A percentile compares a stretch with the other conserved stretches of the same genome.
phyloP scores from a whole-genome alignment of 1,140 invertebrate genomes.

The Drosophila auraria region DNA sequence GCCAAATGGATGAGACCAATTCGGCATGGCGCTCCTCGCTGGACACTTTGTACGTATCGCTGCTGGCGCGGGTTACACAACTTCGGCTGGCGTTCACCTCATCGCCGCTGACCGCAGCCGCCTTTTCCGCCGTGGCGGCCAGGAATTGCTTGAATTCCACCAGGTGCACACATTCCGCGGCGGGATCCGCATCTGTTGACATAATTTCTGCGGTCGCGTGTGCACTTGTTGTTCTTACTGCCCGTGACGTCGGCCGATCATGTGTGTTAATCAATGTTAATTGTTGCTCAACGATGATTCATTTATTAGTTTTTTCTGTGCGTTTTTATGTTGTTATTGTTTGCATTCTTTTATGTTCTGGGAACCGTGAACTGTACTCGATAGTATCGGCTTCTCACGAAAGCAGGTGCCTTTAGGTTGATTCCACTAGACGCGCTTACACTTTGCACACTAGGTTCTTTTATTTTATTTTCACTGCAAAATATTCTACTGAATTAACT shows the following conservation, averaged over 20 bases:
- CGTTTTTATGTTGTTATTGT: constrained; percentile 65
- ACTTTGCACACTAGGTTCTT: too few species aligned
- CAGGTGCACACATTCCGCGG: constrained; percentile 63
- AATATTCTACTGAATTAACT: too few species aligned
- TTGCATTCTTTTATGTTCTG: constrained; percentile 67
- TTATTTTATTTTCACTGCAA: too few species aligned
- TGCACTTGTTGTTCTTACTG: constrained; percentile 33
- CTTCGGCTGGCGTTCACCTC: constrained; percentile 17
- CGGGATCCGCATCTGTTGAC: constrained; percentile 42
- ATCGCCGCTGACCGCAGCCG: constrained; percentile 48
- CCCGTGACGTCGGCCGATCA: constrained; percentile 25
- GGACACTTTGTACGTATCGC: constrained; percentile 74
- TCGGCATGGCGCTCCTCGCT: constrained; percentile 64
- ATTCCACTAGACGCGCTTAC: background rate
- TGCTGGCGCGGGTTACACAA: constrained; percentile 75
- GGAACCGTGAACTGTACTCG: background rate
- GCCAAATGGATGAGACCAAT: constrained; percentile 67
- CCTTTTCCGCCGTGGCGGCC: constrained; percentile 23
- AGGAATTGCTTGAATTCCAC: constrained; percentile 67
- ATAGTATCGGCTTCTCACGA: constrained; percentile 5
- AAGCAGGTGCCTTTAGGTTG: background rate
- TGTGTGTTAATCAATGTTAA: constrained; percentile 51
- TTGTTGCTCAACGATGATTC: constrained; percentile 67
- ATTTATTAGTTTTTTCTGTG: constrained; percentile 18
- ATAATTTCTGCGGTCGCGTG: constrained; percentile 33